Conservation (phyloP, 35 echinoderm and acorn worm species). For the Holothuria glaberrima region DNA sequence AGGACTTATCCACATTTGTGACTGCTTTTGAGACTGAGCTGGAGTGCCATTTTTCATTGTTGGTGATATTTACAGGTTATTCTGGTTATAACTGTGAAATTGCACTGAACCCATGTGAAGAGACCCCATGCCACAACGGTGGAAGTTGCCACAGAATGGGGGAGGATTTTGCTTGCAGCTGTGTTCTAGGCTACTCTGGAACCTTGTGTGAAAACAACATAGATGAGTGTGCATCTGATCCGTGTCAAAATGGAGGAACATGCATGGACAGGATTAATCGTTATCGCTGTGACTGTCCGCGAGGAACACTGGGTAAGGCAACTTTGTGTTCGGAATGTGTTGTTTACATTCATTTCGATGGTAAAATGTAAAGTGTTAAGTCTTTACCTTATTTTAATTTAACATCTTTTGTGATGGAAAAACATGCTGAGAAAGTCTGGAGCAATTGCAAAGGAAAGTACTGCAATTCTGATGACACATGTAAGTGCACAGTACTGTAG, state of each 20-base stretch:
- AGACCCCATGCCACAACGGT: constrained; percentile 18
- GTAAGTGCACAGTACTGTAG: too few species aligned
- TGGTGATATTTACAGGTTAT: background rate
- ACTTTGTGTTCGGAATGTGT: too few species aligned
- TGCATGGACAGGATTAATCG: background rate
- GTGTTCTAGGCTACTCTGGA: background rate
- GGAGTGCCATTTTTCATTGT: too few species aligned
- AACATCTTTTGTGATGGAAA: too few species aligned
- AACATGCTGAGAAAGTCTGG: too few species aligned
- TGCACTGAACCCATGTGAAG: constrained; percentile 1
- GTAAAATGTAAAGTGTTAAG: too few species aligned
- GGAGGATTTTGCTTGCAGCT: constrained; percentile 1
- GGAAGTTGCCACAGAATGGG: background rate
- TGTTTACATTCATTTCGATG: too few species aligned
- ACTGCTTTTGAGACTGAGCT: too few species aligned
- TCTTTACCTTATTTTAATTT: too few species aligned
- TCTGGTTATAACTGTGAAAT: constrained; percentile 11
- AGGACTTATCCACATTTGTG: too few species aligned
- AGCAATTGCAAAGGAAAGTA: too few species aligned
- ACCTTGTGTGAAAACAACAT: constrained; percentile 9
- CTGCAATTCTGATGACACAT: too few species aligned
- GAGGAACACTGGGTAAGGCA: background rate
- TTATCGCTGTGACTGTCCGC: background rate
- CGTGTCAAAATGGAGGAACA: constrained; percentile 21
- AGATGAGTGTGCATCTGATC: constrained; percentile 16